phyloP scores from a whole-genome alignment of 2,888 invertebrate species.

The Sipunculus nudus region DNA sequence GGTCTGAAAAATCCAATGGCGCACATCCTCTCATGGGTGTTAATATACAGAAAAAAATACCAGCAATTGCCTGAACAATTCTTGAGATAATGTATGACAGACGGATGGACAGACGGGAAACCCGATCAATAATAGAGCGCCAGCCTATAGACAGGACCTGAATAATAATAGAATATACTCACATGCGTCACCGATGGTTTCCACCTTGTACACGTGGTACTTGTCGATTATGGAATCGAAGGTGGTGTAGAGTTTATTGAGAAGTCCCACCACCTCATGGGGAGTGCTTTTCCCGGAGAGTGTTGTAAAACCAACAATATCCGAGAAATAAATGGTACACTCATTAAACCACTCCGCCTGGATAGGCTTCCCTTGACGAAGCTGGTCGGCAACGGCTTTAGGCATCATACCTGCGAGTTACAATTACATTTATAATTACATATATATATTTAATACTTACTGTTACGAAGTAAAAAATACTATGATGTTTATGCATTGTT shows the following conservation, averaged over 20 bases:
- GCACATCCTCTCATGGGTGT: too few relatives aligned
- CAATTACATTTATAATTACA: too few relatives aligned
- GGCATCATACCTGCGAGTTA: constrained; percentile 61
- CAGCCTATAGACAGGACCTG: too few relatives aligned
- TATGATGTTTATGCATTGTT: too few relatives aligned
- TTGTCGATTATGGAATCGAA: constrained; percentile 57
- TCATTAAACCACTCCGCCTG: constrained; percentile 46
- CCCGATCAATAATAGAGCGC: too few relatives aligned
- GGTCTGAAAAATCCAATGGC: too few relatives aligned
- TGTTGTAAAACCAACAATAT: constrained; percentile 57
- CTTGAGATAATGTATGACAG: too few relatives aligned
- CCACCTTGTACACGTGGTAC: constrained; percentile 57
- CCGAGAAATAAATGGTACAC: constrained; percentile 57
- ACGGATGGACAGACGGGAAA: too few relatives aligned
- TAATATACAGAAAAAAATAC: too few relatives aligned
- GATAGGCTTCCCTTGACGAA: constrained; percentile 45
- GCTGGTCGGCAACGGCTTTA: constrained; percentile 50
- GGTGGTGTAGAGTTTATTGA: constrained; percentile 56
- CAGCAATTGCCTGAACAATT: too few relatives aligned
- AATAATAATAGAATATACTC: constrained; percentile 24
- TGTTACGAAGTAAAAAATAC: too few relatives aligned
- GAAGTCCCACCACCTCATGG: constrained; percentile 48
- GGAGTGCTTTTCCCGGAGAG: constrained; percentile 51
- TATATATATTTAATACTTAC: too few relatives aligned
- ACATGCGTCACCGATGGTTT: constrained; percentile 62